These are phyloP conservation scores for Hofmannophila pseudospretella DNA, from an alignment of 2,888 invertebrate species.

Conservation along the genomic window DNA sequence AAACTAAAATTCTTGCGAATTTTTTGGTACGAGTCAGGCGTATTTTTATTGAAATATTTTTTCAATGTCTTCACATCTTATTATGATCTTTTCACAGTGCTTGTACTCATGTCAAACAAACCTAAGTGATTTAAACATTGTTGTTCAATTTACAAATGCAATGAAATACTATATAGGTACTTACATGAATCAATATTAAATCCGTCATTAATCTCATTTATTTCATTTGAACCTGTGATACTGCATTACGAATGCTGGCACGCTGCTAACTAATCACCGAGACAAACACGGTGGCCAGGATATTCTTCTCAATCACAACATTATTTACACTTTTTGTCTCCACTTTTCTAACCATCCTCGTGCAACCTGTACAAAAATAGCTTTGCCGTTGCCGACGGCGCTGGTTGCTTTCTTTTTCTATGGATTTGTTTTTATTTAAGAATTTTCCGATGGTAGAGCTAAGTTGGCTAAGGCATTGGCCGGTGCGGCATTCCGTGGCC, in stretches of 20 bases:
- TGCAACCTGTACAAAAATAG: conserved; percentile 2
- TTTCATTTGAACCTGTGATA: neutral
- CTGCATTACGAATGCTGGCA: conserved; percentile 6
- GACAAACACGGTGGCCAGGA: conserved; percentile 6
- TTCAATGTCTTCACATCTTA: neutral
- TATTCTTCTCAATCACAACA: conserved; percentile 7
- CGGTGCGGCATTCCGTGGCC: conserved; percentile 37
- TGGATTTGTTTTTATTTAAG: neutral
- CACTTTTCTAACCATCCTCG: conserved; percentile 10
- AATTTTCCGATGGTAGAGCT: neutral
- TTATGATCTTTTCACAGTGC: too few species aligned
- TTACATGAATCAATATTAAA: too few species aligned
- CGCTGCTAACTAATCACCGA: conserved; percentile 7
- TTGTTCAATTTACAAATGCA: too few species aligned
- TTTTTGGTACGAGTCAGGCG: too few species aligned
- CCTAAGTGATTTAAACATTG: too few species aligned
- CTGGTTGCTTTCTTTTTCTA: neutral
- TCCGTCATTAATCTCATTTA: neutral
- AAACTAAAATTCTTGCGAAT: too few species aligned
- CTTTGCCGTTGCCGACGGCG: neutral
- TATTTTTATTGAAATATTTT: too few species aligned
- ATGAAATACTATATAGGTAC: too few species aligned
- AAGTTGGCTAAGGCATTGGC: conserved; percentile 10
- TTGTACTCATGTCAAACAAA: neutral
- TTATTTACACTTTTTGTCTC: conserved; percentile 7